Conservation (phyloP, 2,888 invertebrate genomes). For the Drosophila affinis region DNA sequence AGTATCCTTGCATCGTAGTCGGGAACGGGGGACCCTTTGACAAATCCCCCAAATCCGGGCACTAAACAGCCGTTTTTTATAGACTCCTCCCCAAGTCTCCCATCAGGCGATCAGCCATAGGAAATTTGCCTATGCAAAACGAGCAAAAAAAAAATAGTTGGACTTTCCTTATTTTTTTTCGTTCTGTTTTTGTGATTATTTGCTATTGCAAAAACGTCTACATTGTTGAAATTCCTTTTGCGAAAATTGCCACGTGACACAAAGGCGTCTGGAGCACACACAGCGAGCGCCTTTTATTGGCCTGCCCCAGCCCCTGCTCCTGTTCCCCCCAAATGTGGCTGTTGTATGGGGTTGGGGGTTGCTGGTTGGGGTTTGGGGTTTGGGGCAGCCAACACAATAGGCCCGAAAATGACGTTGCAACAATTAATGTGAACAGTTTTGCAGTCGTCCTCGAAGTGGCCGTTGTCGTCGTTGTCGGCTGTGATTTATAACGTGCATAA, state of each 20-base stretch:
- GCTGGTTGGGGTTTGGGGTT: constrained; percentile 18
- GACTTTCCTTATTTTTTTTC: constrained; percentile 38
- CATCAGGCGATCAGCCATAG: not conserved
- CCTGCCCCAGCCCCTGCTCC: constrained; percentile 10
- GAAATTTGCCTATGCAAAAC: constrained; percentile 57
- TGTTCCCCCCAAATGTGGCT: no score
- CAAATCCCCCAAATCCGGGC: constrained; percentile 74
- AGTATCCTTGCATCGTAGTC: constrained; percentile 40
- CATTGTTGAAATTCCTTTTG: constrained; percentile 82
- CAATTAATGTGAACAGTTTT: constrained; percentile 79
- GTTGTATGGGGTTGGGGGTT: constrained; percentile 8
- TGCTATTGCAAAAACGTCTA: constrained; percentile 79
- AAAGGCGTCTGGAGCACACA: constrained; percentile 80
- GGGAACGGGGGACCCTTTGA: constrained; percentile 55
- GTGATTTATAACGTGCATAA: constrained; percentile 78
- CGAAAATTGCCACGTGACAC: constrained; percentile 70
- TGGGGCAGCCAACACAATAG: constrained; percentile 60
- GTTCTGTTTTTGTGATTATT: constrained; percentile 13
- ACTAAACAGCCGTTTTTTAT: constrained; percentile 71
- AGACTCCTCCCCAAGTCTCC: constrained; percentile 29
- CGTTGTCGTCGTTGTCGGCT: constrained; percentile 45
- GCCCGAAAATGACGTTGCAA: constrained; percentile 80
- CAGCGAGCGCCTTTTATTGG: constrained; percentile 71
- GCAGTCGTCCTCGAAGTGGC: constrained; percentile 62
- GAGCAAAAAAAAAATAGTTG: constrained; percentile 63